Evolutionary conservation across 2,888 invertebrate species (phyloP), one percentile per base, ranked within the genome.

Genomic region (Vannuccia rotundouncinata): DNA sequence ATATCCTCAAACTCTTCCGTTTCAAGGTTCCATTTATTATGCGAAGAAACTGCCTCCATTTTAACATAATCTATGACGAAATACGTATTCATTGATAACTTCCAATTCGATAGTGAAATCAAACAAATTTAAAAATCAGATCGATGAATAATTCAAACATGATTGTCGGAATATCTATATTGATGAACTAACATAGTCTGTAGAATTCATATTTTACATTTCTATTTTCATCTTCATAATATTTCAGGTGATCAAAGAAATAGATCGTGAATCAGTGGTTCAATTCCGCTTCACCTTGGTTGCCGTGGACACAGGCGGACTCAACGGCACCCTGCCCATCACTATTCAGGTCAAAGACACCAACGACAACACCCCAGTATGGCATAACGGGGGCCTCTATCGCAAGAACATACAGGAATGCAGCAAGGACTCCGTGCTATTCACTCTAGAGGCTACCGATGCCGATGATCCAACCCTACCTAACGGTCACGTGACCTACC

Each of bases 251-350:
- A 74, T 80, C 0, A 78, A 77, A 10, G 79, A 81, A 0, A 82
- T 83, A 27, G 80, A 84, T 77, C 82, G 81, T 78, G 84, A 84
- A 75, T 77, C 31, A 10, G 81, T 82, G 2, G 80, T 82, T 0
- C 2, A 76, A 0, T 73, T 83, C 5, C 77, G 82, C 31, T 25
- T 84, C 27, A 81, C 82, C 0, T 31, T 84, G 5, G 66, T 31
- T n/a, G 84, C 83, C 0, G 79, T 59, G n/a, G 84, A 84, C 81
- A 81, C 29, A 1, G 28, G 73, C 5, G 82, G 82, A 25, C 79
- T 82, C 29, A 28, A 74, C 1, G 75, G 77, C 2, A 59, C 74
- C 1, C 31, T 80, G 0, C 75, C 81, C 17, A n/a, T 84, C 22
- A 81, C 79, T 0, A 17, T 85, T 5, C 81, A 82, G 28, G 81